These are phyloP conservation scores for Mustelus asterias DNA, from an alignment of 2,113 vertebrate species.

Conservation along the genomic window DNA sequence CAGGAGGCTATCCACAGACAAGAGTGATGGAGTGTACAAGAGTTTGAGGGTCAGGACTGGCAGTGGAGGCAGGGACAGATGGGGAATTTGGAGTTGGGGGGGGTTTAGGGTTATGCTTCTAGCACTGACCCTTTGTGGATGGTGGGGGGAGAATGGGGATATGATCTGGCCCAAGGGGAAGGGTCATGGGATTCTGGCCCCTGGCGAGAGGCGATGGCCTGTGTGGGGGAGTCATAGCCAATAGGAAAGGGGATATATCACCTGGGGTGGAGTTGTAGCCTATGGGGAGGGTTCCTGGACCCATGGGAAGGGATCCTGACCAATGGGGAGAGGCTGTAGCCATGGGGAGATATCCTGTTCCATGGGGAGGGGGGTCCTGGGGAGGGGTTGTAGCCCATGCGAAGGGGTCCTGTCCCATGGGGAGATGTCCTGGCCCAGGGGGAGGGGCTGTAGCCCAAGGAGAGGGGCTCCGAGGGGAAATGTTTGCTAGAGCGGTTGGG, in stretches of 20 bases:
- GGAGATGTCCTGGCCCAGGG: neutral
- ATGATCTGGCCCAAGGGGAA: neutral
- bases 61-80: neutral
- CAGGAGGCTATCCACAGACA: no score
- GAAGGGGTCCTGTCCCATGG: no score
- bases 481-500: no score
- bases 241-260: neutral
- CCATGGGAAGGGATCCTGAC: neutral
- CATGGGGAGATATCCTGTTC: no score
- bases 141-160: neutral
- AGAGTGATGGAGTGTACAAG: neutral
- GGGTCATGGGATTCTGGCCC: no score
- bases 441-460: neutral
- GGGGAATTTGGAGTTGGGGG: neutral
- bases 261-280: neutral
- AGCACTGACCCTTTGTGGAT: neutral
- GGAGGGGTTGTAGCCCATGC: no score
- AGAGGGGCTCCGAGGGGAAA: no score
- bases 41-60: neutral
- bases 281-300: neutral
- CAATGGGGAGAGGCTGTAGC: no score
- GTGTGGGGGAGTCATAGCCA: neutral
- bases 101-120: neutral
- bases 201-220: no score
- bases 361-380: no score